Evolutionary conservation across 2,797 vertebrate genomes (phyloP).

Genomic region (Lacerta agilis): DNA sequence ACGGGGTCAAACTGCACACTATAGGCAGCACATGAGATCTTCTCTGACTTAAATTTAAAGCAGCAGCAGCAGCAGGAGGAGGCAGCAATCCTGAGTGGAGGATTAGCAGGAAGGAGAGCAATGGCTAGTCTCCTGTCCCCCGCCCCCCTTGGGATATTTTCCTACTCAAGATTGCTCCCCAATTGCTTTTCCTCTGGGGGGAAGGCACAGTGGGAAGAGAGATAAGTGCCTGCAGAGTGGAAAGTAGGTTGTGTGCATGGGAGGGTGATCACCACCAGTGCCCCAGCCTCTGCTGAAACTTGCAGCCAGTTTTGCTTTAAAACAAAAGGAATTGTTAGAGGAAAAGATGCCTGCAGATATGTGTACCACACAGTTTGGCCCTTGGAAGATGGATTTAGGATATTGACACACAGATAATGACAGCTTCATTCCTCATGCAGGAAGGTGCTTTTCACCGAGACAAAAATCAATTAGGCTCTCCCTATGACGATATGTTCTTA

Average conservation of each 20-base stretch:
- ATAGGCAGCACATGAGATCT: neutral
- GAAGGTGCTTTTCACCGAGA: neutral
- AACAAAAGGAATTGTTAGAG: neutral
- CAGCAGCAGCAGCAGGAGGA: neutral
- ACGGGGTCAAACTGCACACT: neutral
- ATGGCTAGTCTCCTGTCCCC: neutral
- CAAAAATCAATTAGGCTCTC: too few species aligned
- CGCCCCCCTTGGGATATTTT: neutral
- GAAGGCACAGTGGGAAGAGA: too few species aligned
- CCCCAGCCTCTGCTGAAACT: neutral
- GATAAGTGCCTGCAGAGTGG: neutral
- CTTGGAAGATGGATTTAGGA: neutral
- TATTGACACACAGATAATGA: neutral
- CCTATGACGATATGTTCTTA: neutral
- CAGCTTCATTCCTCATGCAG: neutral
- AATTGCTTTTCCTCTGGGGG: neutral
- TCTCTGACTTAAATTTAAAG: neutral
- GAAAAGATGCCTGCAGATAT: neutral
- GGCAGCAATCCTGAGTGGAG: neutral
- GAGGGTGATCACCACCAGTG: too few species aligned
- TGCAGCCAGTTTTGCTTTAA: neutral
- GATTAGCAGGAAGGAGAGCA: neutral
- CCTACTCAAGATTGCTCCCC: neutral
- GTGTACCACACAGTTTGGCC: neutral
- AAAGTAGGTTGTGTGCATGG: neutral